Evolutionary conservation across 2,113 vertebrate genomes (phyloP), one percentile per base, ranked within the genome.

Genomic region (Phrynosoma platyrhinos): DNA sequence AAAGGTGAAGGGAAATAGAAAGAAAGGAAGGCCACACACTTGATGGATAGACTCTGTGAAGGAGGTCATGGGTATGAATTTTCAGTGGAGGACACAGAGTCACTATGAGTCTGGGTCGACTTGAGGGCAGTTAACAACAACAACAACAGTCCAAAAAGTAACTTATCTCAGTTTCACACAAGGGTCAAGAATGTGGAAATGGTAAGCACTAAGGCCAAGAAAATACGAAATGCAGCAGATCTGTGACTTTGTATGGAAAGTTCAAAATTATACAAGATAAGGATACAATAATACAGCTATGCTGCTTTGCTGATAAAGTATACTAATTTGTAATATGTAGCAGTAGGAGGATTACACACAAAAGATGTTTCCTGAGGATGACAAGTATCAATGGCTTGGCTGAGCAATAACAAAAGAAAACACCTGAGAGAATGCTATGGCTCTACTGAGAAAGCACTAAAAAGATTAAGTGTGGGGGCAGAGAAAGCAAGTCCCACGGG

Each of bases 321-420:
- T 62, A 62, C 16, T 74, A 5, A 27, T 68, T 79, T 68, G 55
- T 40, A 80, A 62, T 72, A 55, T 68, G 0, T 12, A 80, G n/a
- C 66, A 74, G 32, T 58, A 30, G 71, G 75, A 6, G 16, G 14
- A 62, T 64, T 75, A 64, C 13, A 9, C 53, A 58, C 74, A 62
- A 62, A 81, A 79, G 9, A 71, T 80, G 27, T 23, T 40, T 80
- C 53, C 27, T 58, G 79, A 80, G 52, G 32, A 80, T 87, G 66
- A 36, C 47, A 80, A 18, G 23, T 58, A 71, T 58, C 66, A 40
- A 36, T 52, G 30, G 30, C 25, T 58, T n/a, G 80, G 9, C n/a
- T 64, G 9, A 47, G n/a, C 85, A 79, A 58, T 25, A 69, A 74
- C 69, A 72, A 55, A 55, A 81, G 53, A 81, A 81, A 71, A n/a